Evolutionary conservation across 2,888 invertebrate species (phyloP), one percentile per base, ranked within the genome.

Genomic region (Salticus scenicus): DNA sequence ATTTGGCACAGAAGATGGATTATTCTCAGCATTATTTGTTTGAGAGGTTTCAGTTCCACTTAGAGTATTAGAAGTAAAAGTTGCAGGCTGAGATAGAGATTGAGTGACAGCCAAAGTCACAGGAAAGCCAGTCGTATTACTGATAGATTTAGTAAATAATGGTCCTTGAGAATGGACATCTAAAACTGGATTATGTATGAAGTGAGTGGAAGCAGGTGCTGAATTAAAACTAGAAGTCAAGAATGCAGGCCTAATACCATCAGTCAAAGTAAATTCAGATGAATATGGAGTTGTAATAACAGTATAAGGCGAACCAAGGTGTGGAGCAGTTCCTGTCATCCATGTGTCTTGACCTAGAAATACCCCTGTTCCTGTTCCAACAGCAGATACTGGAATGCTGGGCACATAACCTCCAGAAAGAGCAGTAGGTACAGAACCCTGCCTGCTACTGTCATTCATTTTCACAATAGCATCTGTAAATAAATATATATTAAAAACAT

Each of bases 381-480:
- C 75, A 33, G 74, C 64, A 33, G 81, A 73, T 30, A 82, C 37
- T 20, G 78, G 72, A 72, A 67, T 71, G 31, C 63, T 66, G 24
- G 83, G 51, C 41, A 75, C 77, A 75, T 85, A 85, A 28, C 85
- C 81, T 66, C 73, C 76, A 51, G 84, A 84, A 41, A 87, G 67
- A 51, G 80, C 85, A 51, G 87, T 41, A 33, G 79, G 87, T 31
- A 79, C 71, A 41, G 85, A 28, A 63, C 72, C 84, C 51, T 87
- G 87, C 71, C 80, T 66, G 33, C 84, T 69, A 42, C 85, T 84
- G 63, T 87, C 85, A 64, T 80, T 85, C 87, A 87, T 87, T 66
- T 66, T 84, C 42, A 70, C 63, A 17, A 12, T 17, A 1, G 28
- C 63, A 86, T 80, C 86, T 86, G 37, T n/a, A 76, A 2, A 41